A percentile compares a stretch with the other conserved stretches of the same genome.
phyloP scores from a whole-genome alignment of 2,113 vertebrate genomes.

The Pithys albifrons region DNA sequence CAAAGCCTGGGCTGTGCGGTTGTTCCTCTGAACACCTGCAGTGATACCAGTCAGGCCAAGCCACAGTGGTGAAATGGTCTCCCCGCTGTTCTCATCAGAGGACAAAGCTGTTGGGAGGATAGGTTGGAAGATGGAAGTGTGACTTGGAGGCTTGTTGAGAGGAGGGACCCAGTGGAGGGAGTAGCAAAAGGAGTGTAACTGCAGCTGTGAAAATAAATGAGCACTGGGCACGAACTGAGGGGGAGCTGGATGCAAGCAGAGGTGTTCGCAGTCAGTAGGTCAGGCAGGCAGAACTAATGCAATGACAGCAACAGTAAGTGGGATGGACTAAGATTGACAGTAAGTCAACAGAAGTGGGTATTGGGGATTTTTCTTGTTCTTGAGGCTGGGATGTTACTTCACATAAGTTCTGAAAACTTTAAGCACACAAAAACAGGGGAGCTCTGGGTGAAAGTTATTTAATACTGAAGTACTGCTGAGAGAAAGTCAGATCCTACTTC shows the following conservation, averaged over 20 bases:
- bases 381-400: not conserved
- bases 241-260: not conserved
- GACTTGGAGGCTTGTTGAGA: not conserved
- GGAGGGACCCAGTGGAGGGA: not conserved
- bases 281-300: not conserved
- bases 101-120: not conserved
- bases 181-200: not conserved
- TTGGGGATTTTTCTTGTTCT: not conserved
- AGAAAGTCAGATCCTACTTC: not conserved
- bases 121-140: not conserved
- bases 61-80: not conserved
- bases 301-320: not conserved
- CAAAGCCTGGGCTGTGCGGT: rapidly evolving
- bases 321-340: not conserved
- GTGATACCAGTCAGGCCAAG: rapidly evolving
- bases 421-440: not conserved
- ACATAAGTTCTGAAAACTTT: not conserved
- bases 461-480: not conserved
- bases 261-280: not conserved
- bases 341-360: not conserved
- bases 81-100: rapidly evolving
- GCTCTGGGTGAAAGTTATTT: not conserved
- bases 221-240: not conserved
- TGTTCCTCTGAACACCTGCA: not conserved
- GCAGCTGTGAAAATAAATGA: not conserved